Evolutionary conservation across 2,113 vertebrate species (phyloP).

Genomic region (Pteruthius melanotis): DNA sequence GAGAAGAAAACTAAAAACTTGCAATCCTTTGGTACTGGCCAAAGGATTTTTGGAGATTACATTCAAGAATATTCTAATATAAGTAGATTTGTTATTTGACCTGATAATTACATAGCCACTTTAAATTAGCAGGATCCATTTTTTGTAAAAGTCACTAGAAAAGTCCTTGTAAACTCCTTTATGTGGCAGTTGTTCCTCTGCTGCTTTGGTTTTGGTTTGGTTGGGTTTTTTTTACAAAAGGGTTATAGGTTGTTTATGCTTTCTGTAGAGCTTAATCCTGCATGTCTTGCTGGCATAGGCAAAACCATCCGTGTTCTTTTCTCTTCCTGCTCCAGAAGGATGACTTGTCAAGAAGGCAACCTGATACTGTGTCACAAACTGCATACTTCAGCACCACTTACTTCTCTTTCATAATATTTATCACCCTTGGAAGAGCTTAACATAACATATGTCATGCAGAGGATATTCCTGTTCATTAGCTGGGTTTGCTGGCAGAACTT

Average conservation of each 20-base stretch:
- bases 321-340: neutral
- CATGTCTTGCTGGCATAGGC: neutral
- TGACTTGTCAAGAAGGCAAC: neutral
- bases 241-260: neutral
- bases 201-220: neutral
- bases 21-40: neutral
- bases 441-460: neutral
- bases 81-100: neutral
- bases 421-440: neutral
- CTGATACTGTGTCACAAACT: neutral
- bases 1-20: neutral
- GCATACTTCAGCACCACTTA: neutral
- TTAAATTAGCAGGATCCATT: neutral
- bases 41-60: neutral
- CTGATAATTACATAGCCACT: neutral
- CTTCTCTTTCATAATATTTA: neutral
- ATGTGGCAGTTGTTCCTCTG: neutral
- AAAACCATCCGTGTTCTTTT: neutral
- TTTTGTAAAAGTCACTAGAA: neutral
- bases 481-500: neutral
- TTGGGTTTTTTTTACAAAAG: neutral
- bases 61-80: neutral
- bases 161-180: neutral
- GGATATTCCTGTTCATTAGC: neutral
- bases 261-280: neutral